Percentiles rank a stretch among this genome's conserved stretches.
These are phyloP conservation scores for Dipus sagitta DNA, from an alignment of 2,797 vertebrate genomes.

Conservation along the genomic window DNA sequence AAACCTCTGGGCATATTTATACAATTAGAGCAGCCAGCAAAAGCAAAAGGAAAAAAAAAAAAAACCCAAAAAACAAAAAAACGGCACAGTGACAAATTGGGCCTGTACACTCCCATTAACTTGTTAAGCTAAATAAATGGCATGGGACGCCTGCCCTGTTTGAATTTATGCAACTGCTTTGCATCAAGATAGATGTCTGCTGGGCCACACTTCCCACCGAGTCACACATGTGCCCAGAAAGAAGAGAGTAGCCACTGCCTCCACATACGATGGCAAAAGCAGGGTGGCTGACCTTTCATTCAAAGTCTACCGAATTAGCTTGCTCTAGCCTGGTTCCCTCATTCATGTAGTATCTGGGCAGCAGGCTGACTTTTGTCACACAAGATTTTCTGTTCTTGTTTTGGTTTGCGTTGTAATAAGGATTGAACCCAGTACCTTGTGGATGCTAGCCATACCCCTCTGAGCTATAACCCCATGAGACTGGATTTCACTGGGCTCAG, in stretches of 20 bases:
- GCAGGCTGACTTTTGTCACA: not conserved
- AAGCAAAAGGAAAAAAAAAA: constrained; percentile 13
- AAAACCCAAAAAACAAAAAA: not conserved
- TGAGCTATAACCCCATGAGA: not conserved
- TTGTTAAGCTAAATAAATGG: constrained; percentile 71
- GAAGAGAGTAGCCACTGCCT: not conserved
- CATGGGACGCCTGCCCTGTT: constrained; percentile 45
- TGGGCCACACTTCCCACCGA: constrained; percentile 47
- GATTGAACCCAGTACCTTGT: not conserved
- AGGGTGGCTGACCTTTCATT: not conserved
- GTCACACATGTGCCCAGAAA: constrained; percentile 1
- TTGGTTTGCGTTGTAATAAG: not conserved
- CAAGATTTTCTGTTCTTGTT: not conserved
- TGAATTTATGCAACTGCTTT: constrained; percentile 81
- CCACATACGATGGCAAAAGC: not conserved
- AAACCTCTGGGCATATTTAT: constrained; percentile 59
- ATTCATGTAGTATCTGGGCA: not conserved
- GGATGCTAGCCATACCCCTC: not conserved
- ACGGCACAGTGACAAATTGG: constrained; percentile 34
- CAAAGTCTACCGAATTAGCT: not conserved
- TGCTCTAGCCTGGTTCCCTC: not conserved
- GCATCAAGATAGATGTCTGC: constrained; percentile 74
- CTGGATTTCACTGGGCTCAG: not conserved
- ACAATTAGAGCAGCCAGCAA: not conserved
- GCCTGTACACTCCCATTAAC: constrained; percentile 26